phyloP scores from a whole-genome alignment of 2,888 invertebrate species.

The Ethmia dodecea region DNA sequence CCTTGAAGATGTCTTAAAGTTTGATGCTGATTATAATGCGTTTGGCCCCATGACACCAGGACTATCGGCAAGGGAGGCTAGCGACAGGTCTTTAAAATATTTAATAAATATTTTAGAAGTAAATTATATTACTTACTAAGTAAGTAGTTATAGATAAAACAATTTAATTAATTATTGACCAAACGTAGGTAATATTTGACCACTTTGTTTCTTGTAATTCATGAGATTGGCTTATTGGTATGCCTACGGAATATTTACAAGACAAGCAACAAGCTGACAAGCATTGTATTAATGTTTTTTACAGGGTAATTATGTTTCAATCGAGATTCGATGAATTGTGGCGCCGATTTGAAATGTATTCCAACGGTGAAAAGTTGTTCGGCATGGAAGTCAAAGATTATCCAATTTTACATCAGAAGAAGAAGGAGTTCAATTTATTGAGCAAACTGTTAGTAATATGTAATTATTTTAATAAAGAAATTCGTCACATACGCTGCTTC shows the following conservation, averaged over 20 bases:
- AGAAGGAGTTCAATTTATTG: constrained; percentile 89
- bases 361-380: constrained; percentile 90
- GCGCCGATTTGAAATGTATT: constrained; percentile 88
- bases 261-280: too few species aligned
- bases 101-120: too few species aligned
- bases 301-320: constrained; percentile 84
- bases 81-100: constrained; percentile 86
- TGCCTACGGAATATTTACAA: too few species aligned
- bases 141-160: background rate
- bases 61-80: constrained; percentile 90
- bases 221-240: too few species aligned
- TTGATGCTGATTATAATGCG: constrained; percentile 84
- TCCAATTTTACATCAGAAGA: constrained; percentile 86
- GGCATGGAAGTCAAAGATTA: constrained; percentile 91
- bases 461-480: background rate
- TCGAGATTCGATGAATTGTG: constrained; percentile 89
- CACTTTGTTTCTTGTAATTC: too few species aligned
- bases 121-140: too few species aligned
- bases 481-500: background rate
- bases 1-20: constrained; percentile 80
- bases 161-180: too few species aligned
- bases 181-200: too few species aligned
- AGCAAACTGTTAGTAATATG: constrained; percentile 84
- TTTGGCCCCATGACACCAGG: constrained; percentile 92
- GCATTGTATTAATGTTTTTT: too few species aligned